A percentile compares a stretch with the other conserved stretches of the same genome.
phyloP scores from a whole-genome alignment of 2,797 vertebrate genomes.

The Anas bahamensis region DNA sequence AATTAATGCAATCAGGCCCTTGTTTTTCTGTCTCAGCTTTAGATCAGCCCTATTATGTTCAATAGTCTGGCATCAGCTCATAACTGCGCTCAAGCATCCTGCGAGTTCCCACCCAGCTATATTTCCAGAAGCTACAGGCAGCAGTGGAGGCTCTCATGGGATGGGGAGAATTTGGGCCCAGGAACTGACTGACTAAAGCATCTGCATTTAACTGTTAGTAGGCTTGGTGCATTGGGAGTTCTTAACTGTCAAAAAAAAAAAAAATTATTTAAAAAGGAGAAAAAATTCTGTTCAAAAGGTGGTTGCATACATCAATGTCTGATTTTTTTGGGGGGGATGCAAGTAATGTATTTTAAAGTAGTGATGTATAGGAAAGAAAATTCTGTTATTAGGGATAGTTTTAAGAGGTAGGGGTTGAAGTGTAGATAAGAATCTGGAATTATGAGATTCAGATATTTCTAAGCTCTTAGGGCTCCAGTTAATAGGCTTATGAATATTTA shows the following conservation, averaged over 20 bases:
- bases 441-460: background rate
- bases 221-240: background rate
- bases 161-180: background rate
- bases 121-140: background rate
- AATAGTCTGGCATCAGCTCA: background rate
- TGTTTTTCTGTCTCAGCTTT: background rate
- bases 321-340: background rate
- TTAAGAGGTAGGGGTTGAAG: background rate
- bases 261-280: background rate
- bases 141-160: background rate
- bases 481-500: slow-evolving; percentile 30
- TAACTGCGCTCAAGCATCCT: background rate
- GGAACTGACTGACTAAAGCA: background rate
- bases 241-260: background rate
- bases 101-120: background rate
- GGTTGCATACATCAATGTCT: background rate
- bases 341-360: background rate
- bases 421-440: background rate
- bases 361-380: background rate
- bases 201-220: background rate
- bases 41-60: background rate
- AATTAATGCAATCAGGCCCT: background rate
- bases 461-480: background rate
- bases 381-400: background rate
- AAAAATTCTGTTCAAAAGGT: background rate